Evolutionary conservation across 2,113 vertebrate species (phyloP).

Genomic region (Lontra canadensis): DNA sequence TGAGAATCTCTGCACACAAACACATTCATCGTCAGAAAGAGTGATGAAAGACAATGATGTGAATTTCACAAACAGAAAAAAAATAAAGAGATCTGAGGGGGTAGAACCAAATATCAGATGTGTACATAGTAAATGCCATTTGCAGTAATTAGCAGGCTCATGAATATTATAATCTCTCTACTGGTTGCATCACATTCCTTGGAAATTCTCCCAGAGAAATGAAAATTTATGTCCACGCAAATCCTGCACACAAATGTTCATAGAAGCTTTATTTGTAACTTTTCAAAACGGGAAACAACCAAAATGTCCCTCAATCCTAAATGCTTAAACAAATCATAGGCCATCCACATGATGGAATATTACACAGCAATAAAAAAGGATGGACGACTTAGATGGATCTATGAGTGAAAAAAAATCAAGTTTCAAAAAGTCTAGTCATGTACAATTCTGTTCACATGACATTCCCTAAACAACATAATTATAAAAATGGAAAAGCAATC

Average conservation of each 20-base stretch:
- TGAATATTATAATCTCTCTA: neutral
- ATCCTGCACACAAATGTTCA: neutral
- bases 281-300: neutral
- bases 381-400: neutral
- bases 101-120: neutral
- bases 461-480: neutral
- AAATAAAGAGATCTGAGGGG: neutral
- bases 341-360: neutral
- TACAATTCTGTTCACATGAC: neutral
- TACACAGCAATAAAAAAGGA: neutral
- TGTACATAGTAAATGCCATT: neutral
- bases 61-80: neutral
- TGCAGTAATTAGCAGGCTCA: neutral
- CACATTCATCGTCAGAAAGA: neutral
- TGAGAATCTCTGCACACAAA: neutral
- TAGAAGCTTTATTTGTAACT: neutral
- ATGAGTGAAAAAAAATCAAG: neutral
- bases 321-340: neutral
- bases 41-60: neutral
- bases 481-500: neutral
- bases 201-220: neutral
- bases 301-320: neutral
- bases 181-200: neutral
- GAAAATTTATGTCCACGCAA: neutral
- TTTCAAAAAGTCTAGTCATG: neutral